Evolutionary conservation across 2,797 vertebrate genomes (phyloP).

Genomic region (Chrysocyon brachyurus): DNA sequence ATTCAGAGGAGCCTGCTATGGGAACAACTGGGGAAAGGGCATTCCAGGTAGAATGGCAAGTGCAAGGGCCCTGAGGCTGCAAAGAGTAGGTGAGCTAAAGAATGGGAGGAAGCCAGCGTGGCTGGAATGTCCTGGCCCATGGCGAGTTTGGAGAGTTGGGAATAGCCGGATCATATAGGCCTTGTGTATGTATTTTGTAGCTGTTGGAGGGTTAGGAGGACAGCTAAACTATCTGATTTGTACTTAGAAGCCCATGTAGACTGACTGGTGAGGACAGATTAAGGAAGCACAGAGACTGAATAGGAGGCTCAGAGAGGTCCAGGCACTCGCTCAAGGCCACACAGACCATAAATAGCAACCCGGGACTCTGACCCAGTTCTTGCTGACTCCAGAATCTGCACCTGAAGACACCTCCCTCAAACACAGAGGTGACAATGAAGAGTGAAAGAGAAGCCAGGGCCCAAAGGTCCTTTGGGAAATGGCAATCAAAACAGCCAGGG

Average conservation of each 20-base stretch:
- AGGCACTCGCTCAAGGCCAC: neutral
- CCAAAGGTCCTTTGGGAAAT: neutral
- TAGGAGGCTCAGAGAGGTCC: neutral
- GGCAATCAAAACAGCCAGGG: neutral
- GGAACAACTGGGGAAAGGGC: neutral
- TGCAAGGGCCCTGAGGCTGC: neutral
- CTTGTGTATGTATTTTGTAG: neutral
- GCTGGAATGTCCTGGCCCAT: neutral
- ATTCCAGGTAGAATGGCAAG: neutral
- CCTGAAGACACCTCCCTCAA: neutral
- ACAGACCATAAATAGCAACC: neutral
- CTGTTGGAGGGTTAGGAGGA: neutral
- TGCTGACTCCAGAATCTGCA: neutral
- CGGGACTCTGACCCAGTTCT: neutral
- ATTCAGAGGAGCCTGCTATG: neutral
- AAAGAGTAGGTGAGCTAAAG: neutral
- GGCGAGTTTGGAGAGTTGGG: neutral
- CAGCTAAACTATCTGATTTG: neutral
- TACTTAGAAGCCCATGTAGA: neutral
- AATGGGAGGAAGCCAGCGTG: neutral
- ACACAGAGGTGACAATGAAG: neutral
- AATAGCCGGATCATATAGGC: neutral
- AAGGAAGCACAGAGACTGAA: neutral
- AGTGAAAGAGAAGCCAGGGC: conserved; percentile 27
- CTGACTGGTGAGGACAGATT: neutral